A percentile compares a stretch with the other conserved stretches of the same genome.
Conservation (phyloP, 2,888 invertebrate genomes). For the Melieria crassipennis region DNA sequence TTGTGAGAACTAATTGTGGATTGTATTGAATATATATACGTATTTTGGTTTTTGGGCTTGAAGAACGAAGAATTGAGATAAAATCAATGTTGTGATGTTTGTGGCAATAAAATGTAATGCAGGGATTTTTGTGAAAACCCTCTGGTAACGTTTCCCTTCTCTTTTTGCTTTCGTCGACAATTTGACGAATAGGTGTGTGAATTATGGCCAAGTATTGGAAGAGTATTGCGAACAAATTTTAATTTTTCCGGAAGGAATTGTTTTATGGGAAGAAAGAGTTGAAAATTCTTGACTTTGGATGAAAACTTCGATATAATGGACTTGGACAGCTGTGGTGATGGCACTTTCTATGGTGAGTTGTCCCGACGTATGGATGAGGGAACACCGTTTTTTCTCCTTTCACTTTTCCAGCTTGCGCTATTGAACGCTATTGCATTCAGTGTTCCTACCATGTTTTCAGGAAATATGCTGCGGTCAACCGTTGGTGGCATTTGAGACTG, state of each 20-base stretch:
- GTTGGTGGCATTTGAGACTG: no score
- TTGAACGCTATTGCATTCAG: not conserved
- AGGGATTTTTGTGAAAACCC: not conserved
- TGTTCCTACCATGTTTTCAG: not conserved
- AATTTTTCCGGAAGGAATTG: no score
- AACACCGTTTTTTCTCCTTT: no score
- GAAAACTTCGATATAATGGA: conserved; percentile 22
- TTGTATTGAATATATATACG: no score
- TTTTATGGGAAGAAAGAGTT: not conserved
- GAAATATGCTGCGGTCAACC: not conserved
- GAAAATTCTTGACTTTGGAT: not conserved
- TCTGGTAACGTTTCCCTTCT: not conserved
- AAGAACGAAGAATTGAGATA: no score
- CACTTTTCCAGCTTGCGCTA: not conserved
- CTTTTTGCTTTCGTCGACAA: conserved; percentile 30
- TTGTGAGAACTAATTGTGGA: no score
- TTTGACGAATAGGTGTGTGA: conserved; percentile 5
- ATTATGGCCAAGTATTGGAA: not conserved
- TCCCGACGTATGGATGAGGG: no score
- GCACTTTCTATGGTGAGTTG: conserved; percentile 24
- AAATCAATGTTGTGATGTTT: no score
- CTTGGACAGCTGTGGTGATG: conserved; percentile 23
- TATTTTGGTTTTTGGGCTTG: no score
- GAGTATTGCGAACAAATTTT: no score
- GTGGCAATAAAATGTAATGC: no score